phyloP scores from a whole-genome alignment of 2,113 vertebrate genomes.

The Sialia sialis region DNA sequence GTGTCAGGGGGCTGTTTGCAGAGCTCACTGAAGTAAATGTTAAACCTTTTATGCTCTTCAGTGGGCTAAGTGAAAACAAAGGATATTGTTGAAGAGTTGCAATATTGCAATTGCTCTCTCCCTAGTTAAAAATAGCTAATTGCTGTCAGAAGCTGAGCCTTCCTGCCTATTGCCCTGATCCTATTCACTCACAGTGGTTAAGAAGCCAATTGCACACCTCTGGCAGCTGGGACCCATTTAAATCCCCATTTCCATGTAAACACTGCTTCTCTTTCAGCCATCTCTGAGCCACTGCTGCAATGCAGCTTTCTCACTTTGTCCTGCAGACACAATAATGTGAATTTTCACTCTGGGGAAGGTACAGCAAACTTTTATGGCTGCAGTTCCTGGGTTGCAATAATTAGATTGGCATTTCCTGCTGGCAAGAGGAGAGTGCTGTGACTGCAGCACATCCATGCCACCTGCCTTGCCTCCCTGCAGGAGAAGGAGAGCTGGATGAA shows the following conservation, averaged over 20 bases:
- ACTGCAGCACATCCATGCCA: not conserved
- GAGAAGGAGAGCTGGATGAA: constrained; percentile 79
- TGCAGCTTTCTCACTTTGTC: not conserved
- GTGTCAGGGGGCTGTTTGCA: not conserved
- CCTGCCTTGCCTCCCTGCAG: not conserved
- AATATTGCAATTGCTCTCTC: not conserved
- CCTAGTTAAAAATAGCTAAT: not conserved
- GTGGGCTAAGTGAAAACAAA: not conserved
- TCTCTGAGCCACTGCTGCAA: not conserved
- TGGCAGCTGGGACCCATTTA: not conserved
- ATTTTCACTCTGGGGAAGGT: constrained; percentile 15
- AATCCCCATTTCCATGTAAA: not conserved
- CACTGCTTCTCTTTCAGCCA: fast-evolving
- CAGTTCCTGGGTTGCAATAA: not conserved
- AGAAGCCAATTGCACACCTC: not conserved
- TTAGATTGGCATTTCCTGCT: not conserved
- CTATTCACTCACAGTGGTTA: not conserved
- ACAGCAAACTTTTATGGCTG: not conserved
- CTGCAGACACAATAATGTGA: not conserved
- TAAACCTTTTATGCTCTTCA: not conserved
- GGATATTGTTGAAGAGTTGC: not conserved
- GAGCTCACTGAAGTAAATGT: not conserved
- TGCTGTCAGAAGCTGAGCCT: not conserved
- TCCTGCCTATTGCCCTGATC: not conserved
- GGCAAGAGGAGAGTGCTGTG: not conserved